Evolutionary conservation across 2,888 invertebrate genomes (phyloP), one percentile per base, ranked within the genome.

Genomic region (Dasysyrphus albostriatus): DNA sequence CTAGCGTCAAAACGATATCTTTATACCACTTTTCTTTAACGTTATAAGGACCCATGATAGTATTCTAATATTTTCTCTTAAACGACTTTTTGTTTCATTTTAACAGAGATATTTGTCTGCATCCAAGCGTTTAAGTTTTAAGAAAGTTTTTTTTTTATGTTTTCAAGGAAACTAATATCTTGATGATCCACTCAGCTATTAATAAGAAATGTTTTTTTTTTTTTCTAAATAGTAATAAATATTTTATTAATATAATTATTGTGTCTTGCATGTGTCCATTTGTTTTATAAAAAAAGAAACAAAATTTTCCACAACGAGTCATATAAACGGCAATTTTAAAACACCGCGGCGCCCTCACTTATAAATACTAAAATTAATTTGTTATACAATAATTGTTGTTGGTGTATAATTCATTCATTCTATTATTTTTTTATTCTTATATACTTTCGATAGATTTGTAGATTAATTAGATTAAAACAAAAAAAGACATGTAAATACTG

Each of bases 181-280:
- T 37, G 37, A 37, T 9, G 1, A 9, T 37, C 8, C 8, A 8
- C 37, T 37, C 9, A 37, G 37, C 2, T 37, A 37, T 37, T 32
- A 32, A 32, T 32, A 32, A 32, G 5, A 32, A n/a, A n/a, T n/a
- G n/a, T n/a, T n/a, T n/a, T 32, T 6, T 49, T 63, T 32, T 47
- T 42, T 58, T 74, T 74, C 47, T 67, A 65, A 74, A 67, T 81
- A 32, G 76, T 85, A 77, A 81, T 85, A 85, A 85, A 85, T 81
- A 85, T 58, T 85, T 85, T 85, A 85, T 85, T 85, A 59, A 80
- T 80, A 81, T 80, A 81, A 81, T 85, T 77, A 77, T 85, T 85
- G 81, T 84, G 44, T 85, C 69, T 81, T 85, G 63, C 56, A 73
- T 67, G 73, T 67, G 72, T 56, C 51, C 54, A 85, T 77, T 81